These are phyloP conservation scores for Cheilosia variabilis DNA, from an alignment of 2,888 invertebrate genomes.

Conservation along the genomic window DNA sequence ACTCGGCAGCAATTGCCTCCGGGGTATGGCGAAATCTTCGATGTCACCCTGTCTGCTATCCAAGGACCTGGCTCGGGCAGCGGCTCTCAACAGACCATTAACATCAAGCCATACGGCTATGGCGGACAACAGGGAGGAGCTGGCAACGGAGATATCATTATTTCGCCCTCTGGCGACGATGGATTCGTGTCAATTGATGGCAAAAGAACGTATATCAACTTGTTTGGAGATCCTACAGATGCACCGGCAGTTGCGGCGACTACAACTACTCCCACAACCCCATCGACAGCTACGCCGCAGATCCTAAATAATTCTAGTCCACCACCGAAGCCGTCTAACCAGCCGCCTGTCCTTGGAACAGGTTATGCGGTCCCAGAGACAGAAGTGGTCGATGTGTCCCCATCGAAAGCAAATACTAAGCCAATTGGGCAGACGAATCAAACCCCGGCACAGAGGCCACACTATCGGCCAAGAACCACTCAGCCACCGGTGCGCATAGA, in stretches of 20 bases:
- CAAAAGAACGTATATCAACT: constrained; percentile 93
- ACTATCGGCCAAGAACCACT: constrained; percentile 84
- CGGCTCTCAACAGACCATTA: constrained; percentile 83
- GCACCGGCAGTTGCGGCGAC: constrained; percentile 81
- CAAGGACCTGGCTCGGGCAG: constrained; percentile 89
- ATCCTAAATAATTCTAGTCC: constrained; percentile 76
- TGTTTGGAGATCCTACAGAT: constrained; percentile 88
- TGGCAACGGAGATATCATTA: constrained; percentile 88
- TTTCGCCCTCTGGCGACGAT: constrained; percentile 91
- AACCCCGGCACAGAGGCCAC: constrained; percentile 87
- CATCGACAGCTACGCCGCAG: constrained; percentile 81
- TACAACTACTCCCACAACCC: constrained; percentile 80
- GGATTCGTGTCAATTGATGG: constrained; percentile 96
- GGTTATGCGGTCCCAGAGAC: constrained; percentile 87
- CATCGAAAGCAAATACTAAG: constrained; percentile 81
- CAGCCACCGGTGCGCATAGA: constrained; percentile 88
- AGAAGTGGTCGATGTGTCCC: constrained; percentile 83
- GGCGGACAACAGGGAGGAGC: constrained; percentile 80
- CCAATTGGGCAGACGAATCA: constrained; percentile 81
- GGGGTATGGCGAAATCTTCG: constrained; percentile 92
- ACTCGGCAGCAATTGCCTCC: constrained; percentile 83
- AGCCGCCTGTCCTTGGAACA: constrained; percentile 82
- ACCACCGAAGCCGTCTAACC: constrained; percentile 80
- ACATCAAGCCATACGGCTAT: constrained; percentile 82
- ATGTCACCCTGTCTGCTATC: constrained; percentile 94